Evolutionary conservation across 2,797 vertebrate species (phyloP).

Genomic region (Ispidina lecontei): DNA sequence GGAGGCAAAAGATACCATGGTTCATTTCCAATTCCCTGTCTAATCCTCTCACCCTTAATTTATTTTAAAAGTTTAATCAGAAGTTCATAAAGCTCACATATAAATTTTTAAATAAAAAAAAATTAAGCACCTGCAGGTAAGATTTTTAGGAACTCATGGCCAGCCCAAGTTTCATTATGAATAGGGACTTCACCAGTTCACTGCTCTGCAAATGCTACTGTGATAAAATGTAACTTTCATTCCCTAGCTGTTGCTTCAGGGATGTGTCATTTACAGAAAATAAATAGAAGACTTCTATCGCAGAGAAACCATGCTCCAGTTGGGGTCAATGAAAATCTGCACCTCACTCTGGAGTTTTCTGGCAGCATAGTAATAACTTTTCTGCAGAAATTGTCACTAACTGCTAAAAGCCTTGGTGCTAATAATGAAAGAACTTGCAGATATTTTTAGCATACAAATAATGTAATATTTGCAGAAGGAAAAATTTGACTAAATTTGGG

Average conservation of each 20-base stretch:
- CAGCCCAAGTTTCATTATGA: slow-evolving; percentile 32
- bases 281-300: slow-evolving; percentile 36
- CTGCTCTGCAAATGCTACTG: slow-evolving; percentile 27
- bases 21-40: slow-evolving; percentile 57
- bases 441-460: slow-evolving; percentile 14
- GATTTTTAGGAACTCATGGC: slow-evolving; percentile 16
- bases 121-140: slow-evolving; percentile 55
- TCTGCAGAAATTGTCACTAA: slow-evolving; percentile 14
- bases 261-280: slow-evolving; percentile 57
- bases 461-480: not conserved
- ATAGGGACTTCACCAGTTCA: not conserved
- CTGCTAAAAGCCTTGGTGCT: not conserved
- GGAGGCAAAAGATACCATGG: slow-evolving; percentile 57
- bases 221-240: slow-evolving; percentile 60
- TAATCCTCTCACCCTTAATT: slow-evolving; percentile 66
- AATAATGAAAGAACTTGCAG: not conserved
- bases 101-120: slow-evolving; percentile 58
- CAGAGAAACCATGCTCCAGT: slow-evolving; percentile 21
- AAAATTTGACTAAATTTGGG: not conserved
- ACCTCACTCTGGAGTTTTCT: not conserved
- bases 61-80: slow-evolving; percentile 71
- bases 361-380: slow-evolving; percentile 17
- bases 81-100: slow-evolving; percentile 60
- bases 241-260: slow-evolving; percentile 46
- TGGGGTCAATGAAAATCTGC: slow-evolving; percentile 23